These are phyloP conservation scores for Doryteuthis pealeii DNA, from an alignment of 1,140 invertebrate genomes.

Conservation along the genomic window DNA sequence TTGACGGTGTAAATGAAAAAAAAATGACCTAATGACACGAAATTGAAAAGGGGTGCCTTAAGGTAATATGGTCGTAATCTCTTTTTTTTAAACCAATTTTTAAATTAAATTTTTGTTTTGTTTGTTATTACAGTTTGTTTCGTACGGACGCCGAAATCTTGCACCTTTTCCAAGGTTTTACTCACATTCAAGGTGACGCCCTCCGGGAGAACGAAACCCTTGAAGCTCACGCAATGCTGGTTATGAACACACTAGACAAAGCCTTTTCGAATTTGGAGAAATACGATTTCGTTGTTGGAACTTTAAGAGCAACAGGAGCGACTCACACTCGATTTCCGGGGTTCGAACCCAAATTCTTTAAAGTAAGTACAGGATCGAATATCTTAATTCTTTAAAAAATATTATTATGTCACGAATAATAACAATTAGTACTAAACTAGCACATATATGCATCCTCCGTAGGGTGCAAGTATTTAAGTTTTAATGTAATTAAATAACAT, in stretches of 20 bases:
- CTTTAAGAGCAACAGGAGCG: constrained; percentile 31
- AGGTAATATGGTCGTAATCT: too few species aligned
- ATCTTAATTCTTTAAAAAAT: too few species aligned
- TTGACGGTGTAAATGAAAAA: too few species aligned
- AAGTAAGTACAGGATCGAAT: constrained; percentile 29
- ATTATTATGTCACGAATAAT: too few species aligned
- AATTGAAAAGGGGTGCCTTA: too few species aligned
- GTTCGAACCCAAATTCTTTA: constrained; percentile 38
- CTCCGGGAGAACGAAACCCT: constrained; percentile 42
- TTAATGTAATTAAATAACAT: too few species aligned
- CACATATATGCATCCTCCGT: too few species aligned
- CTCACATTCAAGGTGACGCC: constrained; percentile 38
- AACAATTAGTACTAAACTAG: too few species aligned
- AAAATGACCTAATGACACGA: too few species aligned
- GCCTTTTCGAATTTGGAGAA: constrained; percentile 47
- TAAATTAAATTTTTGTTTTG: too few species aligned
- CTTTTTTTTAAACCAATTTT: too few species aligned
- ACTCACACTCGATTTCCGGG: constrained; percentile 38
- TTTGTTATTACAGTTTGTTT: constrained; percentile 42
- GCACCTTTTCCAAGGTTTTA: constrained; percentile 41
- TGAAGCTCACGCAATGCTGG: constrained; percentile 45
- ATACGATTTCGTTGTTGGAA: constrained; percentile 34
- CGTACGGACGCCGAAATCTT: constrained; percentile 34
- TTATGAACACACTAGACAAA: constrained; percentile 48
- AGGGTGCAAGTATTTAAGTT: too few species aligned